phyloP scores from a whole-genome alignment of 2,113 vertebrate genomes.

The Pseudorectes ferrugineus region DNA sequence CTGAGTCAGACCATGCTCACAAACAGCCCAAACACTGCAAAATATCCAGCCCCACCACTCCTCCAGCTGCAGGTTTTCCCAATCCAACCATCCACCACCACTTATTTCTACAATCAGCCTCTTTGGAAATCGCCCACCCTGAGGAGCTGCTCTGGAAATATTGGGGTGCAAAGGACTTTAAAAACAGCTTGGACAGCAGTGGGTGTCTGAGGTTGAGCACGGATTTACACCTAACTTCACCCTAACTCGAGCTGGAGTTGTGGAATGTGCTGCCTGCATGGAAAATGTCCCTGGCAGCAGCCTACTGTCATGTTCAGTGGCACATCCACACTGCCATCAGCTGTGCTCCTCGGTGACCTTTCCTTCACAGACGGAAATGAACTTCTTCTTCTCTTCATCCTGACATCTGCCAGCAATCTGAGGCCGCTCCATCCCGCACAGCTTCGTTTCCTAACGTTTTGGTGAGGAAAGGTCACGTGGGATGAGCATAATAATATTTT shows the following conservation, averaged over 20 bases:
- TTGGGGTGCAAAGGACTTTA: background rate
- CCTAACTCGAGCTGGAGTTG: rapidly evolving
- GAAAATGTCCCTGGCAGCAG: background rate
- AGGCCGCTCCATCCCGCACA: background rate
- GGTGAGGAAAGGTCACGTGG: background rate
- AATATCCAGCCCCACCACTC: background rate
- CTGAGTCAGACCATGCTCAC: constrained; percentile 20
- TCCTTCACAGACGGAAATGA: background rate
- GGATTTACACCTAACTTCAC: background rate
- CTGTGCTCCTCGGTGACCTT: background rate
- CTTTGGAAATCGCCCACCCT: background rate
- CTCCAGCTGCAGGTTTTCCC: background rate
- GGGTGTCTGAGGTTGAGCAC: background rate
- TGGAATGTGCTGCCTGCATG: background rate
- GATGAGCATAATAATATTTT: background rate
- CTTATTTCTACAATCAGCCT: background rate
- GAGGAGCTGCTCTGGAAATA: background rate
- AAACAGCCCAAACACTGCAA: background rate
- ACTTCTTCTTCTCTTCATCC: constrained; percentile 6
- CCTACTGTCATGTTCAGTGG: background rate
- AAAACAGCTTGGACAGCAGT: background rate
- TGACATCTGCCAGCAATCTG: constrained; percentile 54
- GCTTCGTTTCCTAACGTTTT: background rate
- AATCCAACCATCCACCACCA: background rate
- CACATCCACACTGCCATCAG: background rate